These are phyloP conservation scores for Ashinkailepas kermadecensis DNA, from an alignment of 2,888 invertebrate genomes.

Conservation along the genomic window DNA sequence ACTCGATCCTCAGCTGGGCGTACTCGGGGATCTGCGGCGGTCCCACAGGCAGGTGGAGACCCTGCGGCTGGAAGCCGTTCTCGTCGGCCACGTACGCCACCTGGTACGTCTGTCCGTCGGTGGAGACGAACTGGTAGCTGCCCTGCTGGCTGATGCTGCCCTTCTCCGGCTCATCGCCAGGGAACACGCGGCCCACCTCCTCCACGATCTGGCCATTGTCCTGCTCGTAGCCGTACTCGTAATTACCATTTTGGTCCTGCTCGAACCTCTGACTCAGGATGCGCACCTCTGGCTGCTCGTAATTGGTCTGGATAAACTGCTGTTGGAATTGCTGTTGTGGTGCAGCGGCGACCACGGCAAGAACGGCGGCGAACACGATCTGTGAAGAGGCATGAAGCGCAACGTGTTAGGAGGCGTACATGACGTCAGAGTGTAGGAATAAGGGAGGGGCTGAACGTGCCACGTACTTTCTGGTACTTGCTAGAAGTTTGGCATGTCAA, in stretches of 20 bases:
- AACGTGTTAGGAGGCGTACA: too few relatives aligned
- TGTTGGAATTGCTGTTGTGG: not conserved
- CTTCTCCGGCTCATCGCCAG: not conserved
- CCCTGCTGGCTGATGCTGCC: not conserved
- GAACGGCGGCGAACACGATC: constrained; percentile 4
- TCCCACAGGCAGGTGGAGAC: not conserved
- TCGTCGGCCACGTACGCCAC: constrained; percentile 12
- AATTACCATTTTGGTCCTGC: not conserved
- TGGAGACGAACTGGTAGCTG: not conserved
- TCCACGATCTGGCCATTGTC: not conserved
- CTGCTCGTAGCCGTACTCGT: constrained; percentile 13
- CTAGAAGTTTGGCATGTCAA: too few relatives aligned
- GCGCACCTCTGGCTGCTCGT: not conserved
- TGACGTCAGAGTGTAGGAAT: too few relatives aligned
- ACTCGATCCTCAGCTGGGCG: not conserved
- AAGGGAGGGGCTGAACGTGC: too few relatives aligned
- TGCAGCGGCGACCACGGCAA: constrained; percentile 6
- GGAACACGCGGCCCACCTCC: not conserved
- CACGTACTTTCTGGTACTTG: too few relatives aligned
- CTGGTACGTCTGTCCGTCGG: constrained; percentile 5
- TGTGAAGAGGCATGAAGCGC: not conserved
- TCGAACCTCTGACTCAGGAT: constrained; percentile 10
- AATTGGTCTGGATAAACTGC: too few relatives aligned
- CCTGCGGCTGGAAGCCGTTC: constrained; percentile 15
- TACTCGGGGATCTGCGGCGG: constrained; percentile 18